phyloP scores from a whole-genome alignment of 2,797 vertebrate species.

The Clarias fuscus region DNA sequence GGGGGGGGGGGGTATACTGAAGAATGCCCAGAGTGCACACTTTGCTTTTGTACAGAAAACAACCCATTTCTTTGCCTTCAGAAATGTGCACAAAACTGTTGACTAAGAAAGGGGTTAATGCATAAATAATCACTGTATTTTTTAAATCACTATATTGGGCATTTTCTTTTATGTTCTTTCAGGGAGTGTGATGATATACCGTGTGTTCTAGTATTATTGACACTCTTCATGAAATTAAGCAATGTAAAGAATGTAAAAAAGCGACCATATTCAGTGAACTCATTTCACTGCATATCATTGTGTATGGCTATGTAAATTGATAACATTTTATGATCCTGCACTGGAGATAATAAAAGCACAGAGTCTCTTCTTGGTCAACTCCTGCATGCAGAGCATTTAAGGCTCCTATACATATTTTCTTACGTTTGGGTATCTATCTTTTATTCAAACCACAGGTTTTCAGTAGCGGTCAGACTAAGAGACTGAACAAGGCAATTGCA shows the following conservation, averaged over 20 bases:
- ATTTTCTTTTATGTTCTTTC: neutral
- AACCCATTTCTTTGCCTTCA: neutral
- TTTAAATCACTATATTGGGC: neutral
- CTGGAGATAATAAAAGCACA: neutral
- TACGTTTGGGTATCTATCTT: neutral
- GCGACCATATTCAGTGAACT: neutral
- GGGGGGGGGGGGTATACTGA: neutral
- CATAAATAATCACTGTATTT: neutral
- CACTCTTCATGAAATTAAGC: neutral
- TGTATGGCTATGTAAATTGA: too few relatives aligned
- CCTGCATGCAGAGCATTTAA: neutral
- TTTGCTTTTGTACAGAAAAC: slow-evolving; percentile 21
- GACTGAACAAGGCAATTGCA: neutral
- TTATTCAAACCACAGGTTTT: neutral
- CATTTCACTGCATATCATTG: too few relatives aligned
- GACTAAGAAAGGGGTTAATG: neutral
- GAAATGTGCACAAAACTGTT: neutral
- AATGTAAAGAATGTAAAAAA: neutral
- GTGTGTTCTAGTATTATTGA: neutral
- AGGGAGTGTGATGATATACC: neutral
- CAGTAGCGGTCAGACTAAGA: neutral
- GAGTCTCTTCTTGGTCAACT: neutral
- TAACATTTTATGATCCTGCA: neutral
- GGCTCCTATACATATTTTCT: neutral
- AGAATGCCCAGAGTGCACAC: neutral